Base-by-base conservation (phyloP, 30 jellyfish, hydroid and myxozoan species). In the Aurelia aurita region DNA sequence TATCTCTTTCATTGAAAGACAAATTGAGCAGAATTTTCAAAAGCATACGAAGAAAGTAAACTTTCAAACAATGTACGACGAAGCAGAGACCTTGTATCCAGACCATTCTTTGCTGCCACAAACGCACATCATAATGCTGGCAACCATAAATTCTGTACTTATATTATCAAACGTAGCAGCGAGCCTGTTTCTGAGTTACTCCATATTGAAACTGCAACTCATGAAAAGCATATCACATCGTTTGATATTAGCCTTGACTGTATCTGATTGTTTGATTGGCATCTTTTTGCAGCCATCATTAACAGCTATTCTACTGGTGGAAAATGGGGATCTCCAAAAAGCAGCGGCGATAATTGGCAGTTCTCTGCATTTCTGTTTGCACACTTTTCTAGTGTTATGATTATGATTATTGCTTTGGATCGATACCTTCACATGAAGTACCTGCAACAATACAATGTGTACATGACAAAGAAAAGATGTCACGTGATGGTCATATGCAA, bases 361-460 rank as follows among this genome's bases (percentile, higher is more conserved):
- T 18, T 55, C 21, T 31, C 29, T 57, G 74, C 86, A 11, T 53
- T 53, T 45, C n/a, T 26, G 2, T 55, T 57, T 39, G 71, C 58
- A 26, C 85, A 73, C 18, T 46, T 53, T 49, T 73, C 85, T 1
- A 26, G 71, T 49, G 72, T 25, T 16, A 73, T 73, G 85, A 73
- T 53, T 53, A 46, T 53, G 23, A 53, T 73, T 11, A 73, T 73
- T 13, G 71, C 85, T 0, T 12, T 53, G 53, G 85, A 73, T 73
- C 85, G 85, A 9, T 73, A 12, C 28, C 28, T 73, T 21, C 85
- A 53, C 54, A 73, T 73, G 85, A 49, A 26, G 27, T 51, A 73
- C 32, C 69, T 73, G 27, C 34, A 46, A 1, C 26, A 73, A 6
- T 73, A 73, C 72, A 23, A 1, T 27, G 21, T 53, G 0, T 14